phyloP scores from a whole-genome alignment of 2,888 invertebrate species.

The Nezara viridula region DNA sequence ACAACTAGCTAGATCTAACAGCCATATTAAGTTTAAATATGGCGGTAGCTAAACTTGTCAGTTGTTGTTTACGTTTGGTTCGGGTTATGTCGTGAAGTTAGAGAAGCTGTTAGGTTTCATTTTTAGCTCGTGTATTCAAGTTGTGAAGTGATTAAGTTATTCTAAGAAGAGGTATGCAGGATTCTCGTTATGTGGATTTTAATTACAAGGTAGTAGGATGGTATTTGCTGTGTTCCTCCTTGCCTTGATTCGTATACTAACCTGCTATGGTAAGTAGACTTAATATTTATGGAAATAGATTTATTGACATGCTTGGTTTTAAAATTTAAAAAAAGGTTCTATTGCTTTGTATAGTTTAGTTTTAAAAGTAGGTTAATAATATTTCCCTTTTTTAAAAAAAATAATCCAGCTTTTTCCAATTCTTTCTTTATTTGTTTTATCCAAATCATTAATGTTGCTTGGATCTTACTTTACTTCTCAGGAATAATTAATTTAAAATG shows the following conservation, averaged over 20 bases:
- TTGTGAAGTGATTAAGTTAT: conserved; percentile 34
- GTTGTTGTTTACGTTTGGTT: conserved; percentile 49
- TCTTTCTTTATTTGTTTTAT: background rate
- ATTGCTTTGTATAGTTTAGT: background rate
- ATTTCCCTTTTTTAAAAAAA: background rate
- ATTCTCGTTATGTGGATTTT: conserved; percentile 52
- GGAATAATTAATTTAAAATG: too few relatives aligned
- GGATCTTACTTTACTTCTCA: background rate
- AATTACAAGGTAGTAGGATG: conserved; percentile 50
- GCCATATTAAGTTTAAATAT: conserved; percentile 32
- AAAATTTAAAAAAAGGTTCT: background rate
- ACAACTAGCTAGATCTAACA: background rate
- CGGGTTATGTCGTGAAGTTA: conserved; percentile 7
- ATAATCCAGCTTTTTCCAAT: background rate
- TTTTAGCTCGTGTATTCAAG: conserved; percentile 19
- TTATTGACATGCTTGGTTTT: background rate
- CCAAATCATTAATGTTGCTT: background rate
- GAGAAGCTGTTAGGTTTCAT: background rate
- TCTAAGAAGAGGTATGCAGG: conserved; percentile 45
- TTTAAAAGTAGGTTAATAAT: background rate
- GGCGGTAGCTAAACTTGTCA: conserved; percentile 39
- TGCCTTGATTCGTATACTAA: conserved; percentile 46
- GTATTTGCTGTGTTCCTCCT: conserved; percentile 44
- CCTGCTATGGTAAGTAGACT: conserved; percentile 49
- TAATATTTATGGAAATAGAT: background rate